phyloP scores from a whole-genome alignment of 2,888 invertebrate genomes.

The Ophraella communa region DNA sequence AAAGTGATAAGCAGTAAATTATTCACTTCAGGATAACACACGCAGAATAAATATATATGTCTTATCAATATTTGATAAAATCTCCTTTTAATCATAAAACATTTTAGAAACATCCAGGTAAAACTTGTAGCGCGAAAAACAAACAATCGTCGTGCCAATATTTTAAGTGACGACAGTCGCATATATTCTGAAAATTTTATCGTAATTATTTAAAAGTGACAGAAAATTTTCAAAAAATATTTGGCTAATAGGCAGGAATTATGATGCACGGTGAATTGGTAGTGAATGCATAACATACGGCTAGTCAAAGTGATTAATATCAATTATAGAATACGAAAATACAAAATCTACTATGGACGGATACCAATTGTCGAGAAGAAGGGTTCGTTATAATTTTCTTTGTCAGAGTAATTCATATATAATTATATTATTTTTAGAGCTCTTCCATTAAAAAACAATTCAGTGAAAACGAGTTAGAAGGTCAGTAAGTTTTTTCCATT shows the following conservation, averaged over 20 bases:
- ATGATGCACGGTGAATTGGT: conserved; percentile 15
- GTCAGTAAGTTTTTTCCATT: conserved; percentile 35
- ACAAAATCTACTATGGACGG: neutral
- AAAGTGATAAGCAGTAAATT: neutral
- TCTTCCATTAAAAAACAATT: conserved; percentile 51
- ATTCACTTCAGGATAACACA: neutral
- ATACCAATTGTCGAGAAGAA: conserved; percentile 20
- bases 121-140: neutral
- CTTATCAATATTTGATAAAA: conserved; percentile 10
- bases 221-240: neutral
- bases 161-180: neutral
- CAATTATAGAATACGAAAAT: conserved; percentile 11
- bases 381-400: conserved; percentile 13
- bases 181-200: neutral
- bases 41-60: conserved; percentile 4
- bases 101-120: neutral
- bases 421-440: conserved; percentile 41
- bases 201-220: neutral
- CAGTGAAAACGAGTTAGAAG: conserved; percentile 49
- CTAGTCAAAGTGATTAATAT: conserved; percentile 25
- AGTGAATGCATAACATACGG: conserved; percentile 32
- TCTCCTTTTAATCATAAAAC: neutral
- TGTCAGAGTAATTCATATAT: neutral
- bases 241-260: conserved; percentile 22
- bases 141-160: neutral